phyloP scores from a whole-genome alignment of 2,113 vertebrate species.

The Dicentrarchus labrax region DNA sequence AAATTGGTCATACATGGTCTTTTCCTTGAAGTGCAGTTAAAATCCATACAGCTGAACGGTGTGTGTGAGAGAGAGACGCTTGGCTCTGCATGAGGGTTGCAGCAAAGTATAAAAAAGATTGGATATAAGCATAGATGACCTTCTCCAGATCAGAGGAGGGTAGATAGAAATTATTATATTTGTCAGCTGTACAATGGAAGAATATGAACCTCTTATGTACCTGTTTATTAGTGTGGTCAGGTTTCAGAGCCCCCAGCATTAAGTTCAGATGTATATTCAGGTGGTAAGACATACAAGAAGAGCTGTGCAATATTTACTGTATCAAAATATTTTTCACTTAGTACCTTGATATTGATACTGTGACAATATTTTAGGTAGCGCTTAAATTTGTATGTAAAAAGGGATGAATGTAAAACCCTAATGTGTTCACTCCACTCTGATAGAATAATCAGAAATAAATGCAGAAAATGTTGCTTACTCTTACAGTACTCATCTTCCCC shows the following conservation, averaged over 20 bases:
- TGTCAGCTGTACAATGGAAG: background rate
- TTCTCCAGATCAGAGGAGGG: background rate
- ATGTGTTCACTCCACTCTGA: too few species aligned
- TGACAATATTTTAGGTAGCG: background rate
- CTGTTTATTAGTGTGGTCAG: background rate
- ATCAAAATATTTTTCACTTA: background rate
- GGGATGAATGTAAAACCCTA: too few species aligned
- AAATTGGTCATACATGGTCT: background rate
- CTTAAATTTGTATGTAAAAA: background rate
- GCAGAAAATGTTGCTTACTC: too few species aligned
- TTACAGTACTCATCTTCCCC: too few species aligned
- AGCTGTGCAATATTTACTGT: too few species aligned
- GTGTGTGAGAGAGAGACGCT: background rate
- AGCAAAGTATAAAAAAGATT: background rate
- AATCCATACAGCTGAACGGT: background rate
- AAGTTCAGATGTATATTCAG: background rate
- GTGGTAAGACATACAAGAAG: too few species aligned
- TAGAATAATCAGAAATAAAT: too few species aligned
- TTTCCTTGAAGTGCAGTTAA: background rate
- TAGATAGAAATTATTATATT: background rate
- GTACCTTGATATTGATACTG: background rate
- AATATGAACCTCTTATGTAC: background rate
- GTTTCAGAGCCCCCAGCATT: background rate
- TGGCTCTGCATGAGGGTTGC: background rate
- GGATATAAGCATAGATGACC: background rate